A percentile compares a stretch with the other conserved stretches of the same genome.
Evolutionary conservation across 1,140 invertebrate species (phyloP).

Genomic region (Chrysomallon squamiferum): DNA sequence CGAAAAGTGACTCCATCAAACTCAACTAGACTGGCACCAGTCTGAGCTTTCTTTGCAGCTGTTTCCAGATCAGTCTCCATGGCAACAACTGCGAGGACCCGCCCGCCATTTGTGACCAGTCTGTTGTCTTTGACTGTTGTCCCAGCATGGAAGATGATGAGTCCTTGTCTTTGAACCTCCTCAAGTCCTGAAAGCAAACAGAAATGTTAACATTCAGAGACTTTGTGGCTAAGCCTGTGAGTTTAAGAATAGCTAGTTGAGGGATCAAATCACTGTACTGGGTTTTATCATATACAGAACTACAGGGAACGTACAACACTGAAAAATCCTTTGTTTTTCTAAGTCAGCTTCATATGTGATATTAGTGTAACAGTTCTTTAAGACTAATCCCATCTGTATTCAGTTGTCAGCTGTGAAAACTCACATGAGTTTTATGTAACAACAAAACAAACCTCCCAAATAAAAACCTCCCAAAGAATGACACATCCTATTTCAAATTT

Average conservation of each 20-base stretch:
- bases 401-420: too few species aligned
- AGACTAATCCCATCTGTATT: too few species aligned
- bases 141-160: conserved; percentile 68
- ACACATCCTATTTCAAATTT: too few species aligned
- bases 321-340: too few species aligned
- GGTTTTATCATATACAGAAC: too few species aligned
- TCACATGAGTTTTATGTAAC: too few species aligned
- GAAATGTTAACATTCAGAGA: neutral
- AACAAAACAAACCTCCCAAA: too few species aligned
- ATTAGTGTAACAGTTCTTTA: too few species aligned
- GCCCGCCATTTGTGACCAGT: conserved; percentile 87
- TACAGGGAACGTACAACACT: too few species aligned
- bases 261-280: neutral
- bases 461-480: too few species aligned
- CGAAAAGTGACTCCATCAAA: conserved; percentile 88
- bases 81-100: conserved; percentile 85
- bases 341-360: too few species aligned
- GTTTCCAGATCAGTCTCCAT: conserved; percentile 72
- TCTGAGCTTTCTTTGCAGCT: conserved; percentile 71
- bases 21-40: conserved; percentile 72
- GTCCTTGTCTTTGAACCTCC: conserved; percentile 44
- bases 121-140: conserved; percentile 59
- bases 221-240: neutral
- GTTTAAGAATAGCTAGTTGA: neutral
- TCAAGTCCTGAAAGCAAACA: conserved; percentile 66